Evolutionary conservation across 2,113 vertebrate genomes (phyloP).

Genomic region (Hirundichthys speculiger): DNA sequence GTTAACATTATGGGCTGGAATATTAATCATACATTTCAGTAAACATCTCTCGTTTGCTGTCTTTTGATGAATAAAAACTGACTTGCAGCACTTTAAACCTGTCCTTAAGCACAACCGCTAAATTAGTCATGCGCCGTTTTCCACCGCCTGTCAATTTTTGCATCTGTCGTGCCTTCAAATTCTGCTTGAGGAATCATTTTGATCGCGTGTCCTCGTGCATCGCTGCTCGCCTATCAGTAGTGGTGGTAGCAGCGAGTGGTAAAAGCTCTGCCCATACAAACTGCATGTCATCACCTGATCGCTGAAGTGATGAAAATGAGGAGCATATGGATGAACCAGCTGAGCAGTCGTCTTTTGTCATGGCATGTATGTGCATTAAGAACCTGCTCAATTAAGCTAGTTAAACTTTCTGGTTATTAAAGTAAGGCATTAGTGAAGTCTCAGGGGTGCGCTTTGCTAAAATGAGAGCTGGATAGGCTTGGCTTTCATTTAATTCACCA

Average conservation of each 20-base stretch:
- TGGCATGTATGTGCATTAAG: slow-evolving; percentile 3
- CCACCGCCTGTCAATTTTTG: slow-evolving; percentile 3
- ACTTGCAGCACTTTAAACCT: slow-evolving; percentile 40
- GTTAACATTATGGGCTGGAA: too few species aligned
- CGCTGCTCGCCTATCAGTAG: too few species aligned
- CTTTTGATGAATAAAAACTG: slow-evolving; percentile 45
- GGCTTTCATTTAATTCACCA: slow-evolving; percentile 24
- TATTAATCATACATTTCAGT: slow-evolving; percentile 17
- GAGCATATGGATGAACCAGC: not conserved
- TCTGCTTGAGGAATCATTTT: slow-evolving; percentile 14
- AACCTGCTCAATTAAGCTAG: slow-evolving; percentile 18
- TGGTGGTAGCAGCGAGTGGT: too few species aligned
- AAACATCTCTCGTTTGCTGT: slow-evolving; percentile 20
- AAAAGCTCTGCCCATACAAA: not conserved
- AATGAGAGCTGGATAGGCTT: slow-evolving; percentile 44
- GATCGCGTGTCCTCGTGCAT: not conserved
- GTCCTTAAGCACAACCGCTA: slow-evolving; percentile 45
- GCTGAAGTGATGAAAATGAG: not conserved
- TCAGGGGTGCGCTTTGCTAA: not conserved
- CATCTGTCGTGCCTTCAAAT: slow-evolving; percentile 12
- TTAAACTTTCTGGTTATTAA: slow-evolving; percentile 22
- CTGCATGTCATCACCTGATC: not conserved
- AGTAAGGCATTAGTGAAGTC: not conserved
- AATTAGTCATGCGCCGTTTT: slow-evolving; percentile 20
- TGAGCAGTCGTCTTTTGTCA: not conserved